A percentile compares a stretch with the other conserved stretches of the same genome.
phyloP scores from a whole-genome alignment of 2,888 invertebrate species.

The Baronia brevicornis region DNA sequence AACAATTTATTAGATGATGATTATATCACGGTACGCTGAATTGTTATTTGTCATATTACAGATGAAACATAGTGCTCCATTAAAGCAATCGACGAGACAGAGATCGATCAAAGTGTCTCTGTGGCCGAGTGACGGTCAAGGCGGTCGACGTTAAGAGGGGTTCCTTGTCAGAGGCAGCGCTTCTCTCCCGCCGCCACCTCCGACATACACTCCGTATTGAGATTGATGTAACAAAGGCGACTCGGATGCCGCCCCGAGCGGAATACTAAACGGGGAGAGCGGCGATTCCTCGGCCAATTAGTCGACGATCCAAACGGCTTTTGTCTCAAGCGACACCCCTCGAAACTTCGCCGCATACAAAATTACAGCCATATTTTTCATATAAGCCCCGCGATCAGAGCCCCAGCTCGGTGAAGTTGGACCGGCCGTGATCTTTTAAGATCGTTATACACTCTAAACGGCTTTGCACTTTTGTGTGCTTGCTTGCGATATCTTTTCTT shows the following conservation, averaged over 20 bases:
- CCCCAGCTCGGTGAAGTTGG: conserved; percentile 30
- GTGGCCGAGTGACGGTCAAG: conserved; percentile 36
- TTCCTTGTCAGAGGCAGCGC: conserved; percentile 57
- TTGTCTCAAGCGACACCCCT: conserved; percentile 46
- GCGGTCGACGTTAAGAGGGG: conserved; percentile 67
- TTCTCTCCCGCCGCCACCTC: conserved; percentile 60
- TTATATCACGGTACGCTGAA: too few relatives aligned
- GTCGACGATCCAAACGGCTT: conserved; percentile 49
- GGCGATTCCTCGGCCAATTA: conserved; percentile 69
- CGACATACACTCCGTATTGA: conserved; percentile 69
- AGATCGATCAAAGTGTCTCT: conserved; percentile 56
- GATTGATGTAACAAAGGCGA: conserved; percentile 65
- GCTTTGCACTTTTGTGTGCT: conserved; percentile 12
- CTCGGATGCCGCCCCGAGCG: conserved; percentile 40
- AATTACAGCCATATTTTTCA: conserved; percentile 64
- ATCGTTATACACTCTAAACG: conserved; percentile 11
- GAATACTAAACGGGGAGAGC: conserved; percentile 63
- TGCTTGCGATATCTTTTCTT: conserved; percentile 3
- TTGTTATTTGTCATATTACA: too few relatives aligned
- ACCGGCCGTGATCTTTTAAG: conserved; percentile 15
- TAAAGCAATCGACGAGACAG: too few relatives aligned
- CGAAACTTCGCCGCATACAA: conserved; percentile 60
- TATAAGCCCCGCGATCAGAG: conserved; percentile 53
- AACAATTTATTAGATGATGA: too few relatives aligned
- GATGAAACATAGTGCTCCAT: too few relatives aligned